Evolutionary conservation across 2,113 vertebrate species (phyloP), one percentile per base, ranked within the genome.

Genomic region (Bubo scandiacus): DNA sequence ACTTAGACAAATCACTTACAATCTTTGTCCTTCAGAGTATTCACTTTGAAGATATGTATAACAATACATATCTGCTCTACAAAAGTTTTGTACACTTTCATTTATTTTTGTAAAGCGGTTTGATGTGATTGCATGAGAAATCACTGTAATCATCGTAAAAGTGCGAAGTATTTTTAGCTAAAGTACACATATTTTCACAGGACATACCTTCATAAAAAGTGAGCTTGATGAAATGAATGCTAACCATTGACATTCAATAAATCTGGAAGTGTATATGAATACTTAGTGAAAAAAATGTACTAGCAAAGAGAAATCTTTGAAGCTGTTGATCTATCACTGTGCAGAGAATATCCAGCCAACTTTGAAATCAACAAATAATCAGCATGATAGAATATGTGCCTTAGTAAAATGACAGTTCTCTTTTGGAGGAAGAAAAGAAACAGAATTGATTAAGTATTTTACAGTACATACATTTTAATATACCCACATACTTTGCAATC

Each of bases 351-450:
- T 22, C 30, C 40, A 92, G 40, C 21, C 25, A 93, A 86, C 18
- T 81, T 80, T 63, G 71, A 95, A 88, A 88, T 52, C 51, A 92
- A 88, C 47, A 94, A 86, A 74, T 71, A 90, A 84, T 40, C 36
- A 79, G 68, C 23, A 25, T 71, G 52, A 81, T 23, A 78, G 42
- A 81, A 59, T 61, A 68, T 30, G 8, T 61, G 55, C 34, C 21
- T 82, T 52, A 68, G 16, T 36, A 84, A 93, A 94, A 79, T 36
- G 12, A 68, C 19, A 40, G 1, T 73, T 61, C 17, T 88, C 36
- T 71, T 83, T 73, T n/a, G 6, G 17, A 43, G 36, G 10, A 59
- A 91, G 51, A 74, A 88, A 81, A 78, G n/a, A 84, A 83, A 36
- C 10, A 71, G 18, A 88, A 78, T 20, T 67, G 23, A 78, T 51